Evolutionary conservation across 2,888 invertebrate species (phyloP), one percentile per base, ranked within the genome.

Genomic region (Rhimphoctona megacephalus): DNA sequence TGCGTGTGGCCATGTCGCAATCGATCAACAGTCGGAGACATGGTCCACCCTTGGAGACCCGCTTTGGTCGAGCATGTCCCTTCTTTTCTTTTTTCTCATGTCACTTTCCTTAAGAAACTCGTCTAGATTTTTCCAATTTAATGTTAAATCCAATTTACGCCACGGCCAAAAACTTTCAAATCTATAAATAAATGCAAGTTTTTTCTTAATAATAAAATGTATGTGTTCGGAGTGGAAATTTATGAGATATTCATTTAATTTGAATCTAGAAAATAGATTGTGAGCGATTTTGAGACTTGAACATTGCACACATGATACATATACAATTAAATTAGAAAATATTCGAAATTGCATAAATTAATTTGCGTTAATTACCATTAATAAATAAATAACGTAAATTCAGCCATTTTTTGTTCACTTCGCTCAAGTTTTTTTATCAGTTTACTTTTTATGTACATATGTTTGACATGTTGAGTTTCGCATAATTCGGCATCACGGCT

Each of bases 141-240:
- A 89, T 90, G 92, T 92, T 92, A 92, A 90, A 91, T 90, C 90
- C 91, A 94, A 94, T 94, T 94, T 94, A 93, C 93, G 93, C 94
- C 94, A 92, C 93, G 91, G 78, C 39, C 39, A n/a, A 30, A 61
- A 57, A 77, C 25, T 22, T 54, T 22, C 46, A 5, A 46, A 25
- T 46, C 7, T 9, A 22, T n/a, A n/a, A 67, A 36, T 19, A 67
- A n/a, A 36, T 2, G 22, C 22, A 43, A 17, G 6, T 25, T 69
- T 25, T 70, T 39, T 46, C 17, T n/a, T 33, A 22, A 54, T 17
- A 17, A 17, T 17, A 46, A 11, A 46, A 46, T 46, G 7, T 17
- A 3, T 49, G 17, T 0, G 19, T 49, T 4, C 9, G 3, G 3
- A 4, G 4, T 49, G 4, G 0, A 19, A 19, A 1, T 3, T 49